Evolutionary conservation across 2,888 invertebrate genomes (phyloP).

Genomic region (Heteropelma amictum): DNA sequence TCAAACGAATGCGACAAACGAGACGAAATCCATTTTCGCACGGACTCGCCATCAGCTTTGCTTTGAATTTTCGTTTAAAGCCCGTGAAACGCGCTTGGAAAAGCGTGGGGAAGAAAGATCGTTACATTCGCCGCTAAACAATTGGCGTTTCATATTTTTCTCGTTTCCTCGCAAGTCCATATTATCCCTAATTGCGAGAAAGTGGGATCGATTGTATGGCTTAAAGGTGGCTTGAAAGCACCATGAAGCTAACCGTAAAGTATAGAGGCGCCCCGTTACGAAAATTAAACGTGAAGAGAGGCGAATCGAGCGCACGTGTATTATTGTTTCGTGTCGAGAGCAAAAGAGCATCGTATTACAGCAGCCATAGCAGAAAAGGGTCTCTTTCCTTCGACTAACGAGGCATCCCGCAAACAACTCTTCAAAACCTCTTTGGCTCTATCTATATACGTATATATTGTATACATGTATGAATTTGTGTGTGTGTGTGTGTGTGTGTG

Average conservation of each 20-base stretch:
- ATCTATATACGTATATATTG: not conserved
- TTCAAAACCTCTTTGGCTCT: not conserved
- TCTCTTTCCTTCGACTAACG: constrained; percentile 39
- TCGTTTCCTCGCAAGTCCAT: too few relatives aligned
- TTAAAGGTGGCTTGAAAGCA: not conserved
- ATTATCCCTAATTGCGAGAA: not conserved
- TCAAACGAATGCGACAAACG: too few relatives aligned
- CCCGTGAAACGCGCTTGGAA: too few relatives aligned
- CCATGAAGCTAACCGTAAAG: not conserved
- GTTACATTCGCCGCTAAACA: too few relatives aligned
- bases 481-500: not conserved
- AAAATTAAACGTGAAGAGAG: constrained; percentile 26
- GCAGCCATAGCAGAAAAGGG: constrained; percentile 9
- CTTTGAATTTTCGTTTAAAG: too few relatives aligned
- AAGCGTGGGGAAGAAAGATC: too few relatives aligned
- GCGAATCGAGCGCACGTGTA: constrained; percentile 37
- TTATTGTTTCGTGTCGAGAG: constrained; percentile 20
- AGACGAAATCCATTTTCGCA: too few relatives aligned
- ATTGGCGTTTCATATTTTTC: too few relatives aligned
- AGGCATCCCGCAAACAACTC: constrained; percentile 46
- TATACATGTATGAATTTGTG: not conserved
- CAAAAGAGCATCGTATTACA: constrained; percentile 34
- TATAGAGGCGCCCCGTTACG: constrained; percentile 29
- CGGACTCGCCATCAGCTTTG: too few relatives aligned
- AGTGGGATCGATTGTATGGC: not conserved